phyloP scores from a whole-genome alignment of 1,140 invertebrate species.

The Conus betulinus region DNA sequence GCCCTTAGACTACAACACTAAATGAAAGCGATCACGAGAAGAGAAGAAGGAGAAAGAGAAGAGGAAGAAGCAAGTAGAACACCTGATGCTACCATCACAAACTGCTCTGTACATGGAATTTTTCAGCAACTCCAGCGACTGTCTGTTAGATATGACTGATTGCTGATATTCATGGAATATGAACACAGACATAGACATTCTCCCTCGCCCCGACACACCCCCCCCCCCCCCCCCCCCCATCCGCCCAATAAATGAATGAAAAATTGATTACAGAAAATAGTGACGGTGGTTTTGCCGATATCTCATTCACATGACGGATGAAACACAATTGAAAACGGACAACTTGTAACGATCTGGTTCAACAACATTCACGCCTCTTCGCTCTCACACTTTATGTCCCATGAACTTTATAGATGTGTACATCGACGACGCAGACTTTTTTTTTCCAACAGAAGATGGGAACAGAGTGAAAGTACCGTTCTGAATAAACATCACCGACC shows the following conservation, averaged over 20 bases:
- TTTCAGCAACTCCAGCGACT: neutral
- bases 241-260: too few relatives aligned
- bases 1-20: neutral
- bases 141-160: neutral
- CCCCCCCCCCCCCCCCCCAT: too few relatives aligned
- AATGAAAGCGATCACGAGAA: neutral
- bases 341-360: neutral
- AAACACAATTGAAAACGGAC: neutral
- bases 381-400: neutral
- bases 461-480: neutral
- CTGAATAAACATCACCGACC: neutral
- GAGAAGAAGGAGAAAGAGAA: neutral
- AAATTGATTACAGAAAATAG: too few relatives aligned
- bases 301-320: too few relatives aligned
- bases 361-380: too few relatives aligned
- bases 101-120: neutral
- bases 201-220: too few relatives aligned
- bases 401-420: neutral
- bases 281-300: too few relatives aligned
- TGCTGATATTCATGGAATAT: neutral
- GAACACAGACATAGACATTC: neutral
- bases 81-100: constrained; percentile 1
- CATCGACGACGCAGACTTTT: neutral
- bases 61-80: neutral
- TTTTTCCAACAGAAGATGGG: neutral